Evolutionary conservation across 2,113 vertebrate species (phyloP).

Genomic region (Mustela nigripes): DNA sequence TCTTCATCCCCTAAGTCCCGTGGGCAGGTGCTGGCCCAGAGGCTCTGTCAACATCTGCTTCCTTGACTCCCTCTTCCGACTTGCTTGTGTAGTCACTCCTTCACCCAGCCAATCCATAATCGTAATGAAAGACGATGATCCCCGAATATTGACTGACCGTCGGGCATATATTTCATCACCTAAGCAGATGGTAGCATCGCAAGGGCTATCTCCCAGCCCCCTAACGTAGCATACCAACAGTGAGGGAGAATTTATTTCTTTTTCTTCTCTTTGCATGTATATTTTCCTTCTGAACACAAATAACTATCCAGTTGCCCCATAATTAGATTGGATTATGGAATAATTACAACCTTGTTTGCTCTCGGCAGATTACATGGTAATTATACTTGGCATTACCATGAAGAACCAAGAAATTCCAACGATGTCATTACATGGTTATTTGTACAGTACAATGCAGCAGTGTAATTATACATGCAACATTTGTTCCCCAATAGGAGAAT

Average conservation of each 20-base stretch:
- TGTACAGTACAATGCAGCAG: conserved; percentile 88
- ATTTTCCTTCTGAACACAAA: conserved; percentile 87
- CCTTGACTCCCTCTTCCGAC: background rate
- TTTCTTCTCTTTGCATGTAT: conserved; percentile 79
- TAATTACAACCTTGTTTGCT: conserved; percentile 90
- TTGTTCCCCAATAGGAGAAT: conserved; percentile 88
- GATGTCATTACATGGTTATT: conserved; percentile 91
- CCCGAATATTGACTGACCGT: background rate
- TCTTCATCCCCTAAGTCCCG: background rate
- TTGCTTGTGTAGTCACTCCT: background rate
- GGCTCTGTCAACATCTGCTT: background rate
- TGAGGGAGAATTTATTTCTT: conserved; percentile 46
- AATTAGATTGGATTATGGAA: conserved; percentile 91
- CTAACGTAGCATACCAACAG: background rate
- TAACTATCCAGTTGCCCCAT: conserved; percentile 85
- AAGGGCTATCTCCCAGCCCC: background rate
- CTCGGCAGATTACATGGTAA: conserved; percentile 91
- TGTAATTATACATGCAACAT: conserved; percentile 90
- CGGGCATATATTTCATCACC: background rate
- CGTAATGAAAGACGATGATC: background rate
- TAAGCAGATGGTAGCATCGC: background rate
- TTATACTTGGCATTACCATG: conserved; percentile 90
- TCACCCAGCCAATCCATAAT: background rate
- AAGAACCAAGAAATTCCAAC: conserved; percentile 91
- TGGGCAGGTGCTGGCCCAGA: background rate